Evolutionary conservation across 37 sponge, comb jelly and placozoan genomes (phyloP), one percentile per base, ranked within the genome.

Genomic region (Aphrocallistes beatrix): DNA sequence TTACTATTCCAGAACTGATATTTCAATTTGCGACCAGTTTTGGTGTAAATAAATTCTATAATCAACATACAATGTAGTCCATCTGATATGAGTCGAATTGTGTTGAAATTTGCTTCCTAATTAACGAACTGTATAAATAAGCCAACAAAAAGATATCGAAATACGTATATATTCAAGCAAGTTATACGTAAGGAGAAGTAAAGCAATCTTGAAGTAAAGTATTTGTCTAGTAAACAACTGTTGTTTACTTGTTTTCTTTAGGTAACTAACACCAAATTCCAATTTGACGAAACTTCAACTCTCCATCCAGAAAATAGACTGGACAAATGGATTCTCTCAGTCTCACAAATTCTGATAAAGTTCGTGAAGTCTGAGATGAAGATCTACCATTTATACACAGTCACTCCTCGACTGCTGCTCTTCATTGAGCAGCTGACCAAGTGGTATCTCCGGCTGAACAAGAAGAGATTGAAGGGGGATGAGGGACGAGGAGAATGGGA

Each of bases 361-460:
- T 97, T 92, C 84, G 93, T 97, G 25, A 85, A 91, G 82, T 84
- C 91, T 38, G 98, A 97, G 69, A 97, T 97, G 98, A 86, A 85
- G 10, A 86, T 87, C 36, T 97, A 97, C 81, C 84, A 91, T 3
- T 89, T 97, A 28, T 97, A 97, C 90, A 97, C 98, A 50, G 98
- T 97, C 17, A 90, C 94, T 10, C 98, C 98, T 10, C 90, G 92
- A 28, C 90, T 97, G 45, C 86, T 97, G 36, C 85, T 42, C 81
- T 97, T 91, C 89, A 93, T 97, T 19, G 94, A 91, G 69, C 92
- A 93, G 86, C 86, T 97, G 75, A 97, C 98, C 23, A 97, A 97
- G 91, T 97, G 98, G 98, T 97, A 97, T 85, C 92, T 97, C 38
- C 69, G 98, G 51, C 90, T 91, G 51, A 97, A 97, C 94, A 88